A percentile compares a stretch with the other conserved stretches of the same genome.
Conservation (phyloP, 2,113 vertebrate species). For the Xenopus tropicalis region UCB_Xtro_10.0 CM004450.2:11317001-11317500, state of each 20-base stretch:
- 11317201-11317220: neutral
- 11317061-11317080: constrained; percentile 96
- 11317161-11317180: constrained; percentile 18
- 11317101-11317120: constrained; percentile 35
- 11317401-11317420: constrained; percentile 1
- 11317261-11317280: neutral
- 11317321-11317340: constrained; percentile 57
- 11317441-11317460: neutral
- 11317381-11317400: constrained; percentile 30
- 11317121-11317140: constrained; percentile 34
- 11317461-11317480: too few species aligned
- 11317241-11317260: constrained; percentile 3
- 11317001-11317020: constrained; percentile 77
- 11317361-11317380: neutral
- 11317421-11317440: neutral
- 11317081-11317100: constrained; percentile 66
- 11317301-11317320: constrained; percentile 67
- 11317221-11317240: neutral
- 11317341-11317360: constrained; percentile 24
- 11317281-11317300: constrained; percentile 52
- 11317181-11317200: constrained; percentile 19
- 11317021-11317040: constrained; percentile 91
- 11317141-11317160: neutral
- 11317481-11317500: too few species aligned
- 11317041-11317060: constrained; percentile 97